A percentile compares a stretch with the other conserved stretches of the same genome.
Conservation (phyloP, 2,113 vertebrate genomes). For the Columba janthina region DNA sequence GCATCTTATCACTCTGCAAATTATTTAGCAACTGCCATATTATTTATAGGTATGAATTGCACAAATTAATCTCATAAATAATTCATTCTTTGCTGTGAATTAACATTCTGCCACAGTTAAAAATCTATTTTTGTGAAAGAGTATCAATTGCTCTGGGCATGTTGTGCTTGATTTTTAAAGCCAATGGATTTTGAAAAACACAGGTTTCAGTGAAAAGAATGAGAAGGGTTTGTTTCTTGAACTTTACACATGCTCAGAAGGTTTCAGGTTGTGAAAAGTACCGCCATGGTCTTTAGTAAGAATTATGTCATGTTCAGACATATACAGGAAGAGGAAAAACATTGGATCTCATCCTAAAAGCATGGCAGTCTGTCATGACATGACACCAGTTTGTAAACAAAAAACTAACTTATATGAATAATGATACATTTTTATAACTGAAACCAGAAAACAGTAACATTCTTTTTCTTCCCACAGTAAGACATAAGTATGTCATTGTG, state of each 20-base stretch:
- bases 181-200: conserved; percentile 11
- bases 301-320: conserved; percentile 26
- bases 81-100: conserved; percentile 66
- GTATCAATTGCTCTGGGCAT: neutral
- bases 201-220: neutral
- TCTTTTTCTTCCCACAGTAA: conserved; percentile 66
- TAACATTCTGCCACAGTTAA: conserved; percentile 55
- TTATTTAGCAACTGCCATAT: conserved; percentile 75
- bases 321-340: conserved; percentile 8
- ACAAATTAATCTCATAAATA: conserved; percentile 77
- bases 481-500: conserved; percentile 74
- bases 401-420: conserved; percentile 29
- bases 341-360: conserved; percentile 63
- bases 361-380: conserved; percentile 50
- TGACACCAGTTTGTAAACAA: conserved; percentile 74
- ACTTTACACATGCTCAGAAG: neutral
- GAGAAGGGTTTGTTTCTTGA: neutral
- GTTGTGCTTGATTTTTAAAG: conserved; percentile 22
- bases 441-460: conserved; percentile 62
- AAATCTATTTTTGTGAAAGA: conserved; percentile 49
- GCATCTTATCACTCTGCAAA: conserved; percentile 65
- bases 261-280: conserved; percentile 17
- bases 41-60: conserved; percentile 76
- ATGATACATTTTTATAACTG: conserved; percentile 72
- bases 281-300: neutral